phyloP scores from a whole-genome alignment of 2,888 invertebrate genomes.

The Drosophila infuscata region DNA sequence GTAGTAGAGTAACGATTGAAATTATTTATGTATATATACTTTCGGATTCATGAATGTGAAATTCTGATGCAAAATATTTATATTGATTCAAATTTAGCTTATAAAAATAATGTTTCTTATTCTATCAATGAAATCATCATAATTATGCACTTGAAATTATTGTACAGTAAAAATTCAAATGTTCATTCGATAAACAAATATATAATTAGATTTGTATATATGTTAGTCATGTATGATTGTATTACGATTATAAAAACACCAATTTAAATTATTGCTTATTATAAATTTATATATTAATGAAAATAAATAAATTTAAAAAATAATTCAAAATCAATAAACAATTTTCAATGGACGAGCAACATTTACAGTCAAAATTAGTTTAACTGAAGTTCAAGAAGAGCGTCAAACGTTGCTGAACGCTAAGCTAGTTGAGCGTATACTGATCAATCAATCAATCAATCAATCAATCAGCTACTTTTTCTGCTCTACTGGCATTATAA shows the following conservation, averaged over 20 bases:
- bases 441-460: too few relatives aligned
- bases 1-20: constrained; percentile 75
- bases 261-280: constrained; percentile 60
- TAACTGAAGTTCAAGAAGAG: neutral
- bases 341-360: neutral
- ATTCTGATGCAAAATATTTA: constrained; percentile 10
- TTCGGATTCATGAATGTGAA: constrained; percentile 1
- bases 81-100: constrained; percentile 7
- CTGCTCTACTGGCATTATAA: neutral
- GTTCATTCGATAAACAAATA: neutral
- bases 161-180: neutral
- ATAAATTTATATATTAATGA: constrained; percentile 1
- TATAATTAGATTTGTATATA: neutral
- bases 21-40: neutral
- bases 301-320: constrained; percentile 16
- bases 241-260: constrained; percentile 19
- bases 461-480: neutral
- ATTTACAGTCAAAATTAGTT: neutral
- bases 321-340: constrained; percentile 21
- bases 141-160: neutral
- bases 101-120: constrained; percentile 47
- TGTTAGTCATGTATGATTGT: neutral
- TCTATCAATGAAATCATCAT: constrained; percentile 34
- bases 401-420: neutral
- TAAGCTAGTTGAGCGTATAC: too few relatives aligned